These are phyloP conservation scores for Leiothrix lutea DNA, from an alignment of 2,113 vertebrate species.

Conservation along the genomic window DNA sequence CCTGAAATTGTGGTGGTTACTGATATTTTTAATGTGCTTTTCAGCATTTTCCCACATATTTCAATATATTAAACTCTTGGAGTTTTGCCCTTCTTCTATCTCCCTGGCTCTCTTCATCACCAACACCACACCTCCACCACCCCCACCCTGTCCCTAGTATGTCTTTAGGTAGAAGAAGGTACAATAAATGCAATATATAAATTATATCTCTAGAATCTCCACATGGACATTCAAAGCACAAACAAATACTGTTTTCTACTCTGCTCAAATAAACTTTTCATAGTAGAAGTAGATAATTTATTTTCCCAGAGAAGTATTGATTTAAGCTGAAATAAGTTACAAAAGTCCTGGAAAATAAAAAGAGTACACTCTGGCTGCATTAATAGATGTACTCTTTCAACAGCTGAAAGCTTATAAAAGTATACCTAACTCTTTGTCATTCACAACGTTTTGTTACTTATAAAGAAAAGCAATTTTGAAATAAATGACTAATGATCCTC, in stretches of 20 bases:
- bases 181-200: background rate
- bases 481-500: background rate
- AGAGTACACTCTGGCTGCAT: background rate
- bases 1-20: background rate
- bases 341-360: background rate
- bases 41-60: background rate
- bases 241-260: background rate
- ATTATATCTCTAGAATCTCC: slow-evolving; percentile 15
- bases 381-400: background rate
- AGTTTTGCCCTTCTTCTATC: background rate
- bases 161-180: background rate
- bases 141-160: no score
- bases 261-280: slow-evolving; percentile 2
- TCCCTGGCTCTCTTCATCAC: background rate
- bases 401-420: background rate
- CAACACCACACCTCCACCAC: background rate
- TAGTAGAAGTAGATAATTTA: slow-evolving; percentile 7
- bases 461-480: background rate
- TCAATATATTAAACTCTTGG: background rate
- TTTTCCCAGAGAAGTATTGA: slow-evolving; percentile 28
- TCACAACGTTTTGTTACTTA: background rate
- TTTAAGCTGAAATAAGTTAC: slow-evolving; percentile 24
- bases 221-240: background rate
- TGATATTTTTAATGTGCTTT: background rate
- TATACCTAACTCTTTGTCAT: background rate